A percentile compares a stretch with the other conserved stretches of the same genome.
These are phyloP conservation scores for Philypnodon macrostomus DNA, from an alignment of 2,797 vertebrate species.

Conservation along the genomic window DNA sequence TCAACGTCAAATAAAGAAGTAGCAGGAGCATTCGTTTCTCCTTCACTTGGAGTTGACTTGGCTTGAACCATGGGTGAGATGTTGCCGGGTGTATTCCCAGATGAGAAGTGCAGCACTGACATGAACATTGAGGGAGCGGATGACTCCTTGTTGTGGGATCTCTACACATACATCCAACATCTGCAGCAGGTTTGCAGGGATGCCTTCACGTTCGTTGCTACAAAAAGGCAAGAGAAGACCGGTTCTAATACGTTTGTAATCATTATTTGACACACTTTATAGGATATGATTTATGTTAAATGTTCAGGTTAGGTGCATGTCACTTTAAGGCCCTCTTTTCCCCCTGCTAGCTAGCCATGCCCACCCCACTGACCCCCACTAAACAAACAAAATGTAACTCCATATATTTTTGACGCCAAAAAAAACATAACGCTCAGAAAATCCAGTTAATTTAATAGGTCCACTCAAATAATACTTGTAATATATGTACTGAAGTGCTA, in stretches of 20 bases:
- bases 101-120: constrained; percentile 95
- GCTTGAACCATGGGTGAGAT: constrained; percentile 49
- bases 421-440: too few species aligned
- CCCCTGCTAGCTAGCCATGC: too few species aligned
- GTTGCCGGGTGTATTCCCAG: constrained; percentile 94
- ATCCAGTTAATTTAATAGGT: too few species aligned
- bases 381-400: too few species aligned
- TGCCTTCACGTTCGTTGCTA: constrained; percentile 93
- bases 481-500: too few species aligned
- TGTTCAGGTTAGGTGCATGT: too few species aligned
- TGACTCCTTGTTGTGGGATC: constrained; percentile 93
- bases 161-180: constrained; percentile 94
- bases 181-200: constrained; percentile 90
- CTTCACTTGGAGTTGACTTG: constrained; percentile 22
- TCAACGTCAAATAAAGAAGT: neutral
- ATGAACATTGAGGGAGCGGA: constrained; percentile 93
- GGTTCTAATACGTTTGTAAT: neutral
- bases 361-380: too few species aligned
- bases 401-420: too few species aligned
- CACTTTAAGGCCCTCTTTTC: too few species aligned
- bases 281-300: too few species aligned
- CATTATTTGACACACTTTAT: too few species aligned
- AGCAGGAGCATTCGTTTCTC: neutral
- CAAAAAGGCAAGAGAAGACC: neutral
- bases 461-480: too few species aligned